Base-by-base conservation (phyloP, 2,888 invertebrate species). In the Allophyes oxyacanthae region DNA sequence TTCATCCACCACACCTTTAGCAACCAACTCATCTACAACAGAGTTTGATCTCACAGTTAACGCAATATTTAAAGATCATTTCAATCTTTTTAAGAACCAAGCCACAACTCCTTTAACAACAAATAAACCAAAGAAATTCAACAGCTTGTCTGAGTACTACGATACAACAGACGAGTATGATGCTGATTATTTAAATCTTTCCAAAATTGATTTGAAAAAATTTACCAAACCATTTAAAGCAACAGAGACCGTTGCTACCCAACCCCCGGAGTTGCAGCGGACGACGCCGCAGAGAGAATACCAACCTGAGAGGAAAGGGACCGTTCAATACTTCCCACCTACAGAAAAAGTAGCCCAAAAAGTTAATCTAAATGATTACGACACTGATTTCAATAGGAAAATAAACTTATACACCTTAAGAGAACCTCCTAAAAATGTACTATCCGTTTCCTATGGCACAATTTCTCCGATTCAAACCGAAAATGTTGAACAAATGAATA, bases 251-350 rank as follows among this genome's bases (percentile, higher is more conserved):
- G 52, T 68, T 0, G 60, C 72, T 0, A 72, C 82, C 6, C 56
- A 15, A 1, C 60, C 79, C 3, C 61, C 70, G 1, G 68, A 77
- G 1, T 41, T 73, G 13, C 55, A 68, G 2, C 63, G 58, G 8
- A 76, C 78, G 10, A 75, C 72, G 41, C 71, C 75, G 1, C 67
- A 72, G 40, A 63, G 59, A 4, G 65, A 60, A 6, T 75, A 75
- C 28, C 60, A 75, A 13, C 83, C 88, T 0, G 87, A 89, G 5
- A 81, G 91, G 42, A 84, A 84, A 44, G 85, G 90, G 0, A 92
- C 92, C 0, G 56, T 93, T 5, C 91, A 92, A 61, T 92, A 91
- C 72, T 94, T 93, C 72, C 92, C 93, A 11, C 93, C 93, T 1
- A 82, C 82, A n/a, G 83, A 61, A 48, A 77, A 73, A 56, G 58